Percentiles rank a stretch among this genome's conserved stretches.
These are phyloP conservation scores for Diachasma alloeum DNA, from an alignment of 1,140 invertebrate genomes.

Conservation along the genomic window DNA sequence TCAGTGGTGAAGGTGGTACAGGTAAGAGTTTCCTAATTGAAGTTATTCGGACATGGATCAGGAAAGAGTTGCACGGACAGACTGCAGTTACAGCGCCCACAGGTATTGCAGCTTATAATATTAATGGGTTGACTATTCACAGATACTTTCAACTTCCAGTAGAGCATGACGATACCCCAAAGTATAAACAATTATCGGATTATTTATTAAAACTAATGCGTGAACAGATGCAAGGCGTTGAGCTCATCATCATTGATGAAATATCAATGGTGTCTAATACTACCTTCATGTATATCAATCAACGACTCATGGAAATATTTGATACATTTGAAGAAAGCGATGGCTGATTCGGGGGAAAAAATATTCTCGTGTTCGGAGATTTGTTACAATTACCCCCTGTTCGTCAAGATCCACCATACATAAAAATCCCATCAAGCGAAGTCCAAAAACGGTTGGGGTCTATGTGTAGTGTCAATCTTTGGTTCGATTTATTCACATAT, in stretches of 20 bases:
- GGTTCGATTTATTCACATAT: conserved; percentile 34
- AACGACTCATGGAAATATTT: conserved; percentile 43
- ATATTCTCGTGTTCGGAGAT: conserved; percentile 43
- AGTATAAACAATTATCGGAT: conserved; percentile 33
- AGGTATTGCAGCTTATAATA: conserved; percentile 43
- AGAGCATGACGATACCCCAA: conserved; percentile 29
- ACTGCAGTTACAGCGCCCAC: conserved; percentile 41
- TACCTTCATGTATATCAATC: conserved; percentile 36
- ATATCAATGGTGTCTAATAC: conserved; percentile 46
- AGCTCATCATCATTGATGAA: conserved; percentile 13
- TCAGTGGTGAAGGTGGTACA: conserved; percentile 38
- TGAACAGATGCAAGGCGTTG: conserved; percentile 34
- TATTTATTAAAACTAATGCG: conserved; percentile 33
- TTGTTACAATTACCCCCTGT: conserved; percentile 51
- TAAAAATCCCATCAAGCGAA: conserved; percentile 29
- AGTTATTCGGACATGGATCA: conserved; percentile 33
- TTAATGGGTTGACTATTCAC: conserved; percentile 37
- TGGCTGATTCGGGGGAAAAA: conserved; percentile 42
- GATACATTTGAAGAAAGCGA: conserved; percentile 34
- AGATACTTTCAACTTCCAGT: conserved; percentile 35
- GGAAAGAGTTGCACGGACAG: conserved; percentile 29
- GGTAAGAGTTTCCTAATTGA: conserved; percentile 40
- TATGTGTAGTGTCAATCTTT: conserved; percentile 34
- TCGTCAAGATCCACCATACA: conserved; percentile 37
- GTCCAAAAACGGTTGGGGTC: conserved; percentile 35